Evolutionary conservation across 2,113 vertebrate genomes (phyloP), one percentile per base, ranked within the genome.

Genomic region (Pongo pygmaeus): DNA sequence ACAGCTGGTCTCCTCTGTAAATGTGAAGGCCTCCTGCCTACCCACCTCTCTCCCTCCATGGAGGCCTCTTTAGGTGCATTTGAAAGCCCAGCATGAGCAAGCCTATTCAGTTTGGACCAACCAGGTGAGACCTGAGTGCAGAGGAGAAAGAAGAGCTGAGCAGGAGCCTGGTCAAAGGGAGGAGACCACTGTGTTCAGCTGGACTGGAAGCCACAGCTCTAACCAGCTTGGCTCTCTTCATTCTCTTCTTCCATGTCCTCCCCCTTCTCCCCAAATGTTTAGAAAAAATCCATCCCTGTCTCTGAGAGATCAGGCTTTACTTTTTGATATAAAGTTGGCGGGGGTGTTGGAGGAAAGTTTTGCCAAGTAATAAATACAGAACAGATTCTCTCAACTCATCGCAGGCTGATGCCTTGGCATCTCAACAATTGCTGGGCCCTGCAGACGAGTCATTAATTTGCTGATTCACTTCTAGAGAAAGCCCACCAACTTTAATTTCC

Each of bases 301-400:
- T 94, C 43, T 48, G 35, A 91, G 80, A 87, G 55, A 83, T 35
- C 75, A 43, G 74, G 38, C 52, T 59, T 87, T 95, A 10, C 43
- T n/a, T 27, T n/a, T 81, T 78, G 30, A 43, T 38, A 17, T 75
- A 43, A 50, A n/a, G 64, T 14, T 67, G 9, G 32, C 10, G 35
- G 32, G 52, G 3, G 32, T 11, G 27, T 57, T 91, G 27, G 78
- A 84, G 5, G 88, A 17, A 22, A 83, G 59, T 18, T 38, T n/a
- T 74, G 70, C 13, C 67, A 40, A 35, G 52, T 77, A 48, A 77
- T 50, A 89, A 74, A 74, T 7, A 35, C 8, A 77, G 57, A 90
- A 20, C 52, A 35, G 87, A 20, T 35, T 48, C 61, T 23, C 52
- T 23, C 59, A 70, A 0, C 17, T 7, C 12, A 52, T 43, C 79